Conservation (phyloP, 1,140 invertebrate genomes). For the Asbolus verrucosus region DNA sequence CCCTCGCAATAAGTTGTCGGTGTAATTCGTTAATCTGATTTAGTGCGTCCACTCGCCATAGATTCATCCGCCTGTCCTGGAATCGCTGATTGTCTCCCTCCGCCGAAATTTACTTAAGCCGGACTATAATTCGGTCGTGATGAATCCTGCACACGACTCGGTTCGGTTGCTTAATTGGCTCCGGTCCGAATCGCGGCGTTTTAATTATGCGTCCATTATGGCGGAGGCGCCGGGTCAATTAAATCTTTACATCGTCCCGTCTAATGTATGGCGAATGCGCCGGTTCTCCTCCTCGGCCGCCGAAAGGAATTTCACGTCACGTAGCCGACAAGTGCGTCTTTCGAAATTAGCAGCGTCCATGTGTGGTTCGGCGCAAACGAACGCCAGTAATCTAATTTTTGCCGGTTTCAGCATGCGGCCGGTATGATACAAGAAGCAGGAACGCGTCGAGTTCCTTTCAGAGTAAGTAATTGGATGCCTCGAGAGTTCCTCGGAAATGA, state of each 20-base stretch:
- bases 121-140: conserved; percentile 18
- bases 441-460: conserved; percentile 15
- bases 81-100: conserved; percentile 31
- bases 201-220: conserved; percentile 35
- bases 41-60: conserved; percentile 11
- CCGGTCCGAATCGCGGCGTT: conserved; percentile 20
- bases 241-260: conserved; percentile 20
- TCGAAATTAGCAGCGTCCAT: no score
- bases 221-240: conserved; percentile 28
- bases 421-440: conserved; percentile 20
- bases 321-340: background rate
- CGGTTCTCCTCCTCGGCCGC: no score
- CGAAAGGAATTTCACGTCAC: background rate
- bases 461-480: conserved; percentile 31
- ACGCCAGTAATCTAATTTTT: background rate
- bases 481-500: conserved; percentile 33
- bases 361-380: background rate
- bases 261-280: no score
- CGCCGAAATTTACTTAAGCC: conserved; percentile 27
- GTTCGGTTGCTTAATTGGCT: conserved; percentile 38
- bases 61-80: conserved; percentile 10
- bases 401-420: background rate
- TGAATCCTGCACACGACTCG: conserved; percentile 31
- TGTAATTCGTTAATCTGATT: conserved; percentile 36
- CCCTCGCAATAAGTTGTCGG: conserved; percentile 37